Conservation (phyloP, 2,888 invertebrate genomes). For the Amiota mariae region DNA sequence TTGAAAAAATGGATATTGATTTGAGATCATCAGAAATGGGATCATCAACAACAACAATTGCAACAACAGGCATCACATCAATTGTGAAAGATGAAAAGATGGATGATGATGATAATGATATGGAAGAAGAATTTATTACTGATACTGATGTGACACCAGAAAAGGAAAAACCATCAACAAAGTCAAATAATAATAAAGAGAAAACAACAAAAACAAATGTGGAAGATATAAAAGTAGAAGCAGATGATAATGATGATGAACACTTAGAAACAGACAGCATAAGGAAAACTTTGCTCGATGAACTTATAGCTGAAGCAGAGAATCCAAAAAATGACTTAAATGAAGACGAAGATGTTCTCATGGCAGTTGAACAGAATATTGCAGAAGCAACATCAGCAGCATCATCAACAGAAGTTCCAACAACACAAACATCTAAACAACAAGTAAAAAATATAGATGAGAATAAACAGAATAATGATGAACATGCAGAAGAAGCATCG, state of each 20-base stretch:
- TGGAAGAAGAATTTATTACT: not conserved
- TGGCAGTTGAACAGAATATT: not conserved
- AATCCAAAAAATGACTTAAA: not conserved
- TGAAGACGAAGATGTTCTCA: not conserved
- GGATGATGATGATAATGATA: not conserved
- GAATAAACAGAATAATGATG: conserved; percentile 25
- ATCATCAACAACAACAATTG: not conserved
- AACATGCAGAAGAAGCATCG: not conserved
- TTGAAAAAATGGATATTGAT: conserved; percentile 17
- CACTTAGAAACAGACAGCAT: conserved; percentile 54
- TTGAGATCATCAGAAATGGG: too few species aligned
- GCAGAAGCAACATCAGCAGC: conserved; percentile 1
- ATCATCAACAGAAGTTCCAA: conserved; percentile 1
- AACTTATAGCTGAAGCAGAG: conserved; percentile 42
- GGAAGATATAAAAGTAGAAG: not conserved
- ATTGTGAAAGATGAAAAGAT: not conserved
- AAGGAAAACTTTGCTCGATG: conserved; percentile 53
- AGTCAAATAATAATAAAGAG: not conserved
- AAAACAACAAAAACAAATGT: not conserved
- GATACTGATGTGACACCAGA: too few species aligned
- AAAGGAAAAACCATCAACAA: not conserved
- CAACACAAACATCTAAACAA: conserved; percentile 18
- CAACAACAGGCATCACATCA: not conserved
- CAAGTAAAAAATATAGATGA: conserved; percentile 9
- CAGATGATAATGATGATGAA: conserved; percentile 40